Base-by-base conservation (phyloP, 2,113 vertebrate genomes). In the Solenodon paradoxus region DNA sequence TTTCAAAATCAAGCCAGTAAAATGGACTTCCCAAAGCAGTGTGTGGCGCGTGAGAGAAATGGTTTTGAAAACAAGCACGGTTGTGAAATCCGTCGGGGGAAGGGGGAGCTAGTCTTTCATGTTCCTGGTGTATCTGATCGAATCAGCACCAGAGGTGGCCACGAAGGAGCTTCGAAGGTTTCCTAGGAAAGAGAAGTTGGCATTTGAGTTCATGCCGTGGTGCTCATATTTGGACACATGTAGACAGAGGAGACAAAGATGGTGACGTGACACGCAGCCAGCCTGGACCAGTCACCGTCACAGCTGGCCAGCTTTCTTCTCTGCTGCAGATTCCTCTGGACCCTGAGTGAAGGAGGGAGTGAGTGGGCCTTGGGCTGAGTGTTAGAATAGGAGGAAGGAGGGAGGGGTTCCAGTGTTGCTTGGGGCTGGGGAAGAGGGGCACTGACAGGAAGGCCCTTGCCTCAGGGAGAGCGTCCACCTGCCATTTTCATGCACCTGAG, bases 1-100 rank as follows among this genome's bases (percentile, higher is more conserved):
- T 81, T 83, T 71, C 55, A 64, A 90, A 89, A 84, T n/a, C 77
- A 74, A 77, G 57, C 45, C 28, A 51, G 57, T 88, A 40, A 96
- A 95, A 63, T 79, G 81, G n/a, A 75, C 84, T 64, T 92, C 79
- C 66, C 68, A 83, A 92, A 59, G 38, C 64, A 71, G 20, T 7
- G 64, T 75, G 63, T 19, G 22, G 30, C 40, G 32, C 22, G 12
- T 11, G 61, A 61, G 92, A 83, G 51, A 66, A 64, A 78, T 61
- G 61, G 5, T 77, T 88, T 94, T 80, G 77, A n/a, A 90, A 88
- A 85, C 66, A 69, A 32, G 64, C 9, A 66, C 57, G 68, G 24
- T 51, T 82, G 89, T 92, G 64, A 95, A 93, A 40, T 51, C 11
- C 7, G 3, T 26, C n/a, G n/a, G n/a, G n/a, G n/a, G 69, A 69